These are phyloP conservation scores for Ruditapes philippinarum DNA, from an alignment of 1,140 invertebrate species.

Conservation along the genomic window DNA sequence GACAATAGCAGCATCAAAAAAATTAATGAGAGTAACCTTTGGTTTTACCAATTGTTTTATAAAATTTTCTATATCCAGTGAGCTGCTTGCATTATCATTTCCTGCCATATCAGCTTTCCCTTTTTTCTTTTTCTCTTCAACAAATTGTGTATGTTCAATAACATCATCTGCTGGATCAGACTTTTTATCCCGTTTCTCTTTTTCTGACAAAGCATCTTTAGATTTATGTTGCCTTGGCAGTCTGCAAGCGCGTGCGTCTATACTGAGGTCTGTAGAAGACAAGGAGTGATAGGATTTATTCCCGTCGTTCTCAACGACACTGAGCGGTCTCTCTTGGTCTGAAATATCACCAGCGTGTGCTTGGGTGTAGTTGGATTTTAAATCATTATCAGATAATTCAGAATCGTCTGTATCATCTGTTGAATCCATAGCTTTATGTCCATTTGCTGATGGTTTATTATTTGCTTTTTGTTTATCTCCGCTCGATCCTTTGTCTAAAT, in stretches of 20 bases:
- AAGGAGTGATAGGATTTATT: not conserved
- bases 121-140: not conserved
- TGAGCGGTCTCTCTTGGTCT: too few species aligned
- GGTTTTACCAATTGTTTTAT: not conserved
- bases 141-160: too few species aligned
- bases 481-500: too few species aligned
- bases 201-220: not conserved
- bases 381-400: too few species aligned
- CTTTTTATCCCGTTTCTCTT: not conserved
- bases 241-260: not conserved
- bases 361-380: too few species aligned
- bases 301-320: too few species aligned
- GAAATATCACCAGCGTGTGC: too few species aligned
- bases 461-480: too few species aligned
- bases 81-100: not conserved
- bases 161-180: not conserved
- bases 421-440: too few species aligned
- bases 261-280: not conserved
- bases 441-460: too few species aligned
- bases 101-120: not conserved
- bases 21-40: not conserved
- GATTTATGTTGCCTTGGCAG: not conserved
- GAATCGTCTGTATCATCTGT: too few species aligned
- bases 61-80: not conserved
- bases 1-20: slow-evolving; percentile 54